Conservation (phyloP, 2,888 invertebrate species). For the Lottia scabra region DNA sequence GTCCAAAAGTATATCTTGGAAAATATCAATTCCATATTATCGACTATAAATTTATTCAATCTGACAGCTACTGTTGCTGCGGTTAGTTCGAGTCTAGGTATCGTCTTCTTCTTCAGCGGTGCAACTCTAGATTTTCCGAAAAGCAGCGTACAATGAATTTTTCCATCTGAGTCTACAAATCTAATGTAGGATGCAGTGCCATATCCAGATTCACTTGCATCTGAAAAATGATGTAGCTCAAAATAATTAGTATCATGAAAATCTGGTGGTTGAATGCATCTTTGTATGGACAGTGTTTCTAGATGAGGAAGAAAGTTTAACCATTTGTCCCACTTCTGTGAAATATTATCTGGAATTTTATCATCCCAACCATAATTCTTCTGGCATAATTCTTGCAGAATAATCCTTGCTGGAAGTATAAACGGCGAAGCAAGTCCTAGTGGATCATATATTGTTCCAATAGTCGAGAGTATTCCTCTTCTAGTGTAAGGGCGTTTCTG, state of each 20-base stretch:
- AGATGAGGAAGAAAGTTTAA: not conserved
- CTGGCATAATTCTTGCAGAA: slow-evolving; percentile 7
- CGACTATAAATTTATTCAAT: not conserved
- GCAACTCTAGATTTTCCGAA: slow-evolving; percentile 11
- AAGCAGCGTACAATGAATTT: slow-evolving; percentile 2
- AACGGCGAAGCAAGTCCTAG: not conserved
- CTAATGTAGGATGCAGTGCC: slow-evolving; percentile 3
- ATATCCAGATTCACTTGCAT: slow-evolving; percentile 12
- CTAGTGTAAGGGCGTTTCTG: not conserved
- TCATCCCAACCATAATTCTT: slow-evolving; percentile 18
- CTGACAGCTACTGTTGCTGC: not conserved
- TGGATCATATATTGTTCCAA: not conserved
- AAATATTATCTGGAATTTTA: not conserved
- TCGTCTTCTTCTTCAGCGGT: slow-evolving; percentile 6
- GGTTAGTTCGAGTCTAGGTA: slow-evolving; percentile 14
- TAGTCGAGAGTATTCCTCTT: not conserved
- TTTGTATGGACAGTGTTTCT: not conserved
- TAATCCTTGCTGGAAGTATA: not conserved
- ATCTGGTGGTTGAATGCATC: not conserved
- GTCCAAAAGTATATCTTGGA: not conserved
- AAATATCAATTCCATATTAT: not conserved
- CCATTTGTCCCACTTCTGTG: not conserved
- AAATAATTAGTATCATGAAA: not conserved
- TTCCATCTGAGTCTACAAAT: no score
- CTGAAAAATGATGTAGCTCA: slow-evolving; percentile 2